Base-by-base conservation (phyloP, 2,888 invertebrate genomes). In the Lasioglossum morio region DNA sequence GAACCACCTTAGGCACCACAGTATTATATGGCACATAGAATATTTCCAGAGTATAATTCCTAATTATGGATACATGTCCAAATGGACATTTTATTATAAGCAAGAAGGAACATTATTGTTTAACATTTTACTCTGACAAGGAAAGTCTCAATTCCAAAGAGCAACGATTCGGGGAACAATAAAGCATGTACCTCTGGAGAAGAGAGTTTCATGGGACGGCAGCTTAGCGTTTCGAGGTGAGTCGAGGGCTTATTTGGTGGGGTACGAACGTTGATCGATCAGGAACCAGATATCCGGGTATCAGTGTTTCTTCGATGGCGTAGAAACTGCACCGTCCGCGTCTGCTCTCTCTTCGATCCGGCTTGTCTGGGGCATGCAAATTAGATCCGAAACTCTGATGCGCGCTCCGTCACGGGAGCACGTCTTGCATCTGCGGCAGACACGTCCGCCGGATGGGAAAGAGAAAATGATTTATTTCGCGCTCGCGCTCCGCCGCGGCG, bases 381-480 rank as follows among this genome's bases (percentile, higher is more conserved):
- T 86, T 84, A 81, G 84, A 84, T 84, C 81, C 70, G 74, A 84
- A 84, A 84, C 73, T 78, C 84, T 27, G 74, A 40, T 77, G 40
- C 63, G 72, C 43, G 72, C 37, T 82, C 72, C 72, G 82, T 85
- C 30, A 63, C 76, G 63, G 70, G 63, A 63, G 40, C 70, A 66
- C 53, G 75, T 66, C 69, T 69, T 75, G 74, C 80, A 66, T 77
- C 77, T 80, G 81, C 57, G 34, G 23, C 69, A 77, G 72, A 81
- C 70, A 43, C 72, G 74, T 77, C 72, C 74, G 75, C 46, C 72
- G 34, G 74, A 74, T 27, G 72, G 72, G 72, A 63, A 43, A 72
- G 77, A 77, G 85, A 60, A 86, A 78, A 84, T 86, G 70, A 81
- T 84, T 86, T 81, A 81, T 86, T 77, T 77, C 85, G 27, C 77